Conservation (phyloP, 2,888 invertebrate genomes). For the Psylliodes chrysocephalus region DNA sequence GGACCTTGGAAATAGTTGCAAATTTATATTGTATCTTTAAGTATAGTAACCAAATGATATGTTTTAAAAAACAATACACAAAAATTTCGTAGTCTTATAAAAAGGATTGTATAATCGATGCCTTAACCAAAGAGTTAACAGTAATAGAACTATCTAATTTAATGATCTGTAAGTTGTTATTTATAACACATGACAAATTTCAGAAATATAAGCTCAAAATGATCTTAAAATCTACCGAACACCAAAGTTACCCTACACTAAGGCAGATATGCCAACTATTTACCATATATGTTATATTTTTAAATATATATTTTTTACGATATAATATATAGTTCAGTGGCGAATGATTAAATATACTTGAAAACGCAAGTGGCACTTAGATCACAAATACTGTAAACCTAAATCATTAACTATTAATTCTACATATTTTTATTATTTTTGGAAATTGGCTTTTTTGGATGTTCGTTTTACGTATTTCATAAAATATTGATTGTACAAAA, state of each 20-base stretch:
- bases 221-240: conserved; percentile 63
- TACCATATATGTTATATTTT: conserved; percentile 60
- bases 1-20: no score
- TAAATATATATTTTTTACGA: conserved; percentile 60
- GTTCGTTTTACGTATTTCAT: conserved; percentile 41
- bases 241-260: conserved; percentile 61
- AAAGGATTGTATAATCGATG: conserved; percentile 17
- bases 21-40: no score
- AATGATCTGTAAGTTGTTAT: conserved; percentile 13
- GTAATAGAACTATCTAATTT: conserved; percentile 2
- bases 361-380: conserved; percentile 82
- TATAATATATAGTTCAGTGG: conserved; percentile 64
- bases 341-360: conserved; percentile 67
- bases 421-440: conserved; percentile 42
- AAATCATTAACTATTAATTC: conserved; percentile 63
- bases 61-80: background rate
- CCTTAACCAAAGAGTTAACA: conserved; percentile 20
- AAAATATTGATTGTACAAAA: conserved; percentile 42
- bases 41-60: conserved; percentile 21
- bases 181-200: conserved; percentile 39
- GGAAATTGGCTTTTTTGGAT: conserved; percentile 52
- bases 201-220: conserved; percentile 57
- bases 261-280: conserved; percentile 61
- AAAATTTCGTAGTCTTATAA: background rate
- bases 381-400: conserved; percentile 80